phyloP scores from a whole-genome alignment of 2,797 vertebrate genomes.

The Gallinago solitaria region DNA sequence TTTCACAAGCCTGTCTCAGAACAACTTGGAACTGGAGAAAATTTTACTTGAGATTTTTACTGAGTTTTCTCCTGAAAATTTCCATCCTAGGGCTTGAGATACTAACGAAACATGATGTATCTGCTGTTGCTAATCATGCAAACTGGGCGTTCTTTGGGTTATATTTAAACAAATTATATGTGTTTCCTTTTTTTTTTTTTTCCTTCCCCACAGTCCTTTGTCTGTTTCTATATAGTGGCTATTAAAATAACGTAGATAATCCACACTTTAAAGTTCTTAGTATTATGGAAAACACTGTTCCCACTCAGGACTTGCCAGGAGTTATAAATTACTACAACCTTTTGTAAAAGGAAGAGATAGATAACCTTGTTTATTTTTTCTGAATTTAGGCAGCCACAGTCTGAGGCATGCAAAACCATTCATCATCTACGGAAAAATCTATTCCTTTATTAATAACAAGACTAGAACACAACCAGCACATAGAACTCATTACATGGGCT shows the following conservation, averaged over 20 bases:
- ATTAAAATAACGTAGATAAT: background rate
- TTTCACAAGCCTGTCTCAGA: background rate
- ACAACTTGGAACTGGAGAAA: background rate
- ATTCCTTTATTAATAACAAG: background rate
- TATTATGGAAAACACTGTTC: background rate
- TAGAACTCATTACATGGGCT: background rate
- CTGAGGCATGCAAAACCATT: background rate
- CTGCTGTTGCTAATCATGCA: background rate
- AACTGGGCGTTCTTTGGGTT: background rate
- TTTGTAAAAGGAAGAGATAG: background rate
- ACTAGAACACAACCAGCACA: background rate
- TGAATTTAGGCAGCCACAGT: background rate
- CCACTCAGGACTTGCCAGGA: background rate
- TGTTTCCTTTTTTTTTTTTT: fast-evolving
- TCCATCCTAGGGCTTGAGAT: background rate
- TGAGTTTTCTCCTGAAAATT: background rate
- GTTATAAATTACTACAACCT: background rate
- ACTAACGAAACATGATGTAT: background rate
- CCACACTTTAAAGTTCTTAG: background rate
- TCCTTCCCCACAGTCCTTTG: fast-evolving
- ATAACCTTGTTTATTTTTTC: background rate
- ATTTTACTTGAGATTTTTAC: background rate
- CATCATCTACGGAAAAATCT: background rate
- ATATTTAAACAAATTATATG: background rate
- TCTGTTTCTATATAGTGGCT: background rate